These are phyloP conservation scores for Chamaetylas fuelleborni DNA, from an alignment of 2,113 vertebrate genomes.

Conservation along the genomic window DNA sequence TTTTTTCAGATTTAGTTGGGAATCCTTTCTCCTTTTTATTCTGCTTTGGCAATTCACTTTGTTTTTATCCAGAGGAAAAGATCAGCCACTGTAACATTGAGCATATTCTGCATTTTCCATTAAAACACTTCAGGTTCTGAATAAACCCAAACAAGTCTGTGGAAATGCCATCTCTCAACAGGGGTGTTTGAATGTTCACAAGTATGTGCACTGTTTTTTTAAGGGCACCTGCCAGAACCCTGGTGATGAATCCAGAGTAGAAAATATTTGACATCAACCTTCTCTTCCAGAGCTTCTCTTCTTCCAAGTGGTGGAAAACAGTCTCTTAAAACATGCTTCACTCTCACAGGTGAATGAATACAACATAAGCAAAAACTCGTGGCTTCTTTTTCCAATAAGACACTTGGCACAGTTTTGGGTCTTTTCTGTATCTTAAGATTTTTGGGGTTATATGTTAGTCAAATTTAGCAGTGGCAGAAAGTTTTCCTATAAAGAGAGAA, in stretches of 20 bases:
- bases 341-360: background rate
- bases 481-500: background rate
- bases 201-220: conserved; percentile 7
- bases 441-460: background rate
- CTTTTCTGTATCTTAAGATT: background rate
- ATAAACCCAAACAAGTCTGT: conserved; percentile 37
- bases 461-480: background rate
- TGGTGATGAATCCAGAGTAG: conserved; percentile 21
- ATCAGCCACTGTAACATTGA: background rate
- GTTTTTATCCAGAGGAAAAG: background rate
- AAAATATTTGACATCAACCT: background rate
- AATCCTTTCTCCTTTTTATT: background rate
- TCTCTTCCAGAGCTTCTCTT: background rate
- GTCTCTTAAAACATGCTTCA: background rate
- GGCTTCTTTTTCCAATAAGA: background rate
- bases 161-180: conserved; percentile 11
- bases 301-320: background rate
- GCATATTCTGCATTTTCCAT: conserved; percentile 5
- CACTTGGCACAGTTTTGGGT: background rate
- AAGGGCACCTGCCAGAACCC: conserved; percentile 40
- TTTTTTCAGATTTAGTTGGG: background rate
- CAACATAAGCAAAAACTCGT: background rate
- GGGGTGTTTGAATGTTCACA: background rate
- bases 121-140: background rate
- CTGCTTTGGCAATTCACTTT: background rate